These are phyloP conservation scores for Phalacrocorax pelagicus DNA, from an alignment of 2,113 vertebrate species.

Conservation along the genomic window DNA sequence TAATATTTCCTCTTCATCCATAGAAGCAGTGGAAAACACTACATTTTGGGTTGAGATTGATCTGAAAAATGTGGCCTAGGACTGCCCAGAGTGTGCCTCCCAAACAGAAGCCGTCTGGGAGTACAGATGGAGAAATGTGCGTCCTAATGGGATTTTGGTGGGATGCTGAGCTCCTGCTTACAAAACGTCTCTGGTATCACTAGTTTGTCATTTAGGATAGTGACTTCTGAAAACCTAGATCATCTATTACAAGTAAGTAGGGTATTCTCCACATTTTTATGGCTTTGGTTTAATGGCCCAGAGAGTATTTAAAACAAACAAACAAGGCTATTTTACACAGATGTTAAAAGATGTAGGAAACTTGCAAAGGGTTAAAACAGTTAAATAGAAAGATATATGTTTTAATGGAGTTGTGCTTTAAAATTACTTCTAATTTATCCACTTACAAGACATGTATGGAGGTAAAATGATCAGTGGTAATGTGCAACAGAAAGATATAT, in stretches of 20 bases:
- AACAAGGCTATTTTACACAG: constrained; percentile 47
- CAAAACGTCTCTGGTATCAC: neutral
- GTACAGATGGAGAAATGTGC: neutral
- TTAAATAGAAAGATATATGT: constrained; percentile 80
- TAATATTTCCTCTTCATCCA: neutral
- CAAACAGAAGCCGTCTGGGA: neutral
- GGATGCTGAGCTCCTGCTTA: neutral
- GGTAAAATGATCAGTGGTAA: constrained; percentile 87
- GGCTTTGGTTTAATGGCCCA: constrained; percentile 34
- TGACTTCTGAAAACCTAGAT: constrained; percentile 38
- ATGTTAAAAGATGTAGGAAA: constrained; percentile 38
- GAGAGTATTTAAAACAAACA: constrained; percentile 58
- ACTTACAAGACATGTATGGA: constrained; percentile 82
- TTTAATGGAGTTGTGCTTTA: constrained; percentile 82
- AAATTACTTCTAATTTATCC: constrained; percentile 85
- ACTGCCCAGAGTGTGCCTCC: neutral
- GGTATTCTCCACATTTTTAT: constrained; percentile 17
- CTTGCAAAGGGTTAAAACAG: constrained; percentile 71
- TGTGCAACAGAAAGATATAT: constrained; percentile 90
- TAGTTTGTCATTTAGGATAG: neutral
- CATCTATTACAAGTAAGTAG: constrained; percentile 33
- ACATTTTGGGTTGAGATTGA: neutral
- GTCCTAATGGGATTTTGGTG: neutral
- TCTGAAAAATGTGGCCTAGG: neutral
- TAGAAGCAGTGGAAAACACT: neutral